Evolutionary conservation across 2,113 vertebrate species (phyloP), one percentile per base, ranked within the genome.

Genomic region (Myiopsitta monachus): DNA sequence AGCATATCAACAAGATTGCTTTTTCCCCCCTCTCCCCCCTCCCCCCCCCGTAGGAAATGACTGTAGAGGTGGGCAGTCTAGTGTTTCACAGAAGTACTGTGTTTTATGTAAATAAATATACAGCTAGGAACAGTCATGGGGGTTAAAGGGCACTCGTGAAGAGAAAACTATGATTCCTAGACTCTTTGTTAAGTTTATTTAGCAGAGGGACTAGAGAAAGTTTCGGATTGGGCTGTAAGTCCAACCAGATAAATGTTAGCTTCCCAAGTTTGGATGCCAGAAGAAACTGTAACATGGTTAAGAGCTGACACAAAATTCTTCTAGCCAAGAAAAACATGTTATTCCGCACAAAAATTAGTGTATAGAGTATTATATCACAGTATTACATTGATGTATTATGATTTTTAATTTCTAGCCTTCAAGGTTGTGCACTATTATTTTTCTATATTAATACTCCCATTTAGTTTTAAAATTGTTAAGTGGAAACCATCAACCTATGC

Each of bases 211-310:
- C 82, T 82, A 88, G 51, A 57, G 83, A 96, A 87, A 81, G 41
- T 63, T 87, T 97, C 94, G 77, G 93, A 83, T 91, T 54, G 64
- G 88, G 86, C 93, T 94, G 82, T 93, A 94, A 97, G 85, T 91
- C 93, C 22, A 26, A 80, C 80, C 88, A 97, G 97, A 98, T 97
- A 97, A 97, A 95, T 96, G 90, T 95, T 96, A 97, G 92, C 90
- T 90, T 97, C 96, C 89, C 85, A 92, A 95, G 92, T 83, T 67
- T 82, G 78, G 75, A 92, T 94, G 95, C 95, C 97, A 97, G 78
- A 95, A 97, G 88, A 96, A 97, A 97, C 85, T 96, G 63, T 91
- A 97, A 97, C 33, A 84, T 43, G 57, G 79, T 82, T 49, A 95
- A 92, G 49, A 96, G 90, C 80, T 89, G 76, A 97, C 51, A 93